Evolutionary conservation across 2,113 vertebrate species (phyloP).

Genomic region (Taxidea taxus): DNA sequence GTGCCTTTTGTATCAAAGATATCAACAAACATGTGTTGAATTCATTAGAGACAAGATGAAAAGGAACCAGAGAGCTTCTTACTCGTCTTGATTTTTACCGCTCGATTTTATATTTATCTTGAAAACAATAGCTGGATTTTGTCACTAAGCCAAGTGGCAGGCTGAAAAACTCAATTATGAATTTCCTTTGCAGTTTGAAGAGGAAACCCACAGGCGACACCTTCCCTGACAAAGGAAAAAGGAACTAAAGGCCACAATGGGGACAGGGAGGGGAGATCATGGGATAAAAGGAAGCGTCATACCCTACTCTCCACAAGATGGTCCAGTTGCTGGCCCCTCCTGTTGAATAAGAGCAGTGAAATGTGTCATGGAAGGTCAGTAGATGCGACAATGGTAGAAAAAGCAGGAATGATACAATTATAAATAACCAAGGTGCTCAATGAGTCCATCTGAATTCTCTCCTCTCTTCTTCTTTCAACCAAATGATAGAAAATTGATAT

Average conservation of each 20-base stretch:
- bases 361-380: not conserved
- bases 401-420: not conserved
- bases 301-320: not conserved
- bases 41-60: not conserved
- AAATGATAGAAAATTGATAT: not conserved
- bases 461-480: not conserved
- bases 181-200: constrained; percentile 49
- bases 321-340: not conserved
- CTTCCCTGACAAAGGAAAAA: constrained; percentile 43
- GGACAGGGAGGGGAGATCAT: not conserved
- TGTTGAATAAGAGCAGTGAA: not conserved
- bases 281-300: constrained; percentile 32
- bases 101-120: constrained; percentile 32
- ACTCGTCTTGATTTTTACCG: not conserved
- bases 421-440: not conserved
- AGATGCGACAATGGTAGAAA: not conserved
- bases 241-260: not conserved
- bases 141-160: constrained; percentile 37
- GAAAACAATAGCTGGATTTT: constrained; percentile 51
- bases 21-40: not conserved
- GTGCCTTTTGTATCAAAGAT: not conserved
- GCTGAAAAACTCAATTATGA: constrained; percentile 40
- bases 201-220: constrained; percentile 45
- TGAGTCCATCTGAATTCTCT: not conserved
- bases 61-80: not conserved